Conservation (phyloP, 2,113 vertebrate species). For the Crotalus tigris region DNA sequence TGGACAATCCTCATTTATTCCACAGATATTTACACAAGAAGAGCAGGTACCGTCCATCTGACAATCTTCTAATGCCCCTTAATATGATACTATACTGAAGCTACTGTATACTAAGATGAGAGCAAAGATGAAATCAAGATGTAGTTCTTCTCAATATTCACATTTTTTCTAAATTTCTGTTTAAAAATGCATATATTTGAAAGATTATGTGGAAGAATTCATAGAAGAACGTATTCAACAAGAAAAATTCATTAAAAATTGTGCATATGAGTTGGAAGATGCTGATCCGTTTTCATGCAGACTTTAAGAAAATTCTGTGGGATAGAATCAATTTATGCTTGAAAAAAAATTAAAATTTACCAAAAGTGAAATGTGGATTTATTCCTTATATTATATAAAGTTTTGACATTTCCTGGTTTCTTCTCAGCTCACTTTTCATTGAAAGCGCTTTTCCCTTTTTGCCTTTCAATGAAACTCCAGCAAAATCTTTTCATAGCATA, state of each 20-base stretch:
- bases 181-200: background rate
- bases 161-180: background rate
- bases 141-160: background rate
- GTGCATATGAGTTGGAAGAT: background rate
- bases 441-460: background rate
- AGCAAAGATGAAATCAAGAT: background rate
- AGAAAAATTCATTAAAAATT: background rate
- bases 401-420: background rate
- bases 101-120: background rate
- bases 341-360: background rate
- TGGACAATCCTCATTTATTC: constrained; percentile 77
- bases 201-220: background rate
- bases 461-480: background rate
- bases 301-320: background rate
- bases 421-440: background rate
- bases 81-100: background rate
- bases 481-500: background rate
- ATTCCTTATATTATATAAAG: background rate
- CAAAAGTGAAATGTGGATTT: background rate
- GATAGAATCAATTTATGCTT: background rate
- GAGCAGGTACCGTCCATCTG: constrained; percentile 75
- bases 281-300: background rate
- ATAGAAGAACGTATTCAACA: background rate
- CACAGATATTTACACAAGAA: constrained; percentile 78
- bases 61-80: constrained; percentile 39